Evolutionary conservation across 2,113 vertebrate species (phyloP), one percentile per base, ranked within the genome.

Genomic region (Columbina picui): DNA sequence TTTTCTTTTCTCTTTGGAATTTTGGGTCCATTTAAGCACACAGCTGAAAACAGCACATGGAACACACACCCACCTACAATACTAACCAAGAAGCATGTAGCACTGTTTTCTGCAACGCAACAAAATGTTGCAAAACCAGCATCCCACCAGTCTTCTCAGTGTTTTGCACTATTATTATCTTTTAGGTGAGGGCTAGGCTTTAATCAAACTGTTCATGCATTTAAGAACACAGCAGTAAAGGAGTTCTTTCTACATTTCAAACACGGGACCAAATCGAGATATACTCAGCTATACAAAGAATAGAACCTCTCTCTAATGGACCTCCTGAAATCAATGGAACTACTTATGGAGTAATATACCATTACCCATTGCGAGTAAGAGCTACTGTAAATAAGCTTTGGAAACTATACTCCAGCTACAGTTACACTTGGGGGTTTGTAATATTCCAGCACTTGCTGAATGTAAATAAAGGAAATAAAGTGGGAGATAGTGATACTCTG

Each of bases 381-480:
- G 79, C 83, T 90, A 93, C 83, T 70, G 73, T 89, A 86, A 96
- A 88, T 61, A 95, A 94, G 90, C 65, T 94, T 81, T 64, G 80
- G 64, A 76, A 95, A 92, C 43, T 25, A 32, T 81, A 74, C 81
- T 87, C 80, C 76, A 93, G 86, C 64, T 70, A 39, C 64, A 86
- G 79, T 89, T 71, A 52, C 2, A 8, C 76, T 75, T 14, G 8
- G 60, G 63, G 73, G 47, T 63, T 95, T 92, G 83, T 22, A 75
- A 94, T 92, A 84, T 55, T 86, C 79, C 60, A 92, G 83, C 52
- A 53, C 73, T 70, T 20, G 12, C 84, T 94, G 92, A 90, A 96
- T 74, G 92, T 38, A 95, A 96, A 93, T 93, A 95, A 90, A 94
- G 88, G 64, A 93, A 97, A 92, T 55, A 64, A 93, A 90, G 90